Evolutionary conservation across 2,797 vertebrate species (phyloP).

Genomic region (Parotocinclus haroldoi): DNA sequence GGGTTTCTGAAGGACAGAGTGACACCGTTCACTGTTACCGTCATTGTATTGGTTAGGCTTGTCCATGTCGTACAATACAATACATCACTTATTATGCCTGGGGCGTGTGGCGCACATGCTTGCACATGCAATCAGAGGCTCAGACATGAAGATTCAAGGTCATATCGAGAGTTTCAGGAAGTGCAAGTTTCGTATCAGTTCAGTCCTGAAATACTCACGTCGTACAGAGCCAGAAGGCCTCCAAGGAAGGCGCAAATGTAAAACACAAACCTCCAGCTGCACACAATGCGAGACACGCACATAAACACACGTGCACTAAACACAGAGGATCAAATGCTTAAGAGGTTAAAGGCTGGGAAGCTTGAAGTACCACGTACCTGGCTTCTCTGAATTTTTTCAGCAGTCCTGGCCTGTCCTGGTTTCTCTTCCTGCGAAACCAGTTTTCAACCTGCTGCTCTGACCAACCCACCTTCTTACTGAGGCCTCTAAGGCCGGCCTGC

Average conservation of each 20-base stretch:
- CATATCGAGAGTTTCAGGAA: conserved; percentile 10
- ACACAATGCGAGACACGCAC: conserved; percentile 46
- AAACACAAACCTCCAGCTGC: conserved; percentile 89
- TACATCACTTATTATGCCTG: conserved; percentile 29
- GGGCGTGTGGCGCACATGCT: conserved; percentile 22
- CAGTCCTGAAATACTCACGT: conserved; percentile 75
- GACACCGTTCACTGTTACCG: background rate
- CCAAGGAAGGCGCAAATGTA: conserved; percentile 78
- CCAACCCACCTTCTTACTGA: conserved; percentile 86
- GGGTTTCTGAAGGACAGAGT: conserved; percentile 77
- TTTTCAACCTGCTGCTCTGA: conserved; percentile 74
- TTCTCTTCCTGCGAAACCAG: conserved; percentile 86
- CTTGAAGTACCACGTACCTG: conserved; percentile 61
- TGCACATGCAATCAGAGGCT: conserved; percentile 20
- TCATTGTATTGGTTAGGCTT: conserved; percentile 9
- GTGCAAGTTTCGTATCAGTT: background rate
- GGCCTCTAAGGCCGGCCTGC: conserved; percentile 45
- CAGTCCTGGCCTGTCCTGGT: conserved; percentile 78
- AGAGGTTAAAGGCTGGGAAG: background rate
- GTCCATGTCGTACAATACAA: conserved; percentile 21
- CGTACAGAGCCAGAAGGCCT: conserved; percentile 82
- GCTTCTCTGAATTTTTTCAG: conserved; percentile 86
- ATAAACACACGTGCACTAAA: background rate
- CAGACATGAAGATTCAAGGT: conserved; percentile 22
- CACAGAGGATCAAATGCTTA: too few relatives aligned